A percentile compares a stretch with the other conserved stretches of the same genome.
Conservation (phyloP, 2,888 invertebrate species). For the Hypomecis atomaria region DNA sequence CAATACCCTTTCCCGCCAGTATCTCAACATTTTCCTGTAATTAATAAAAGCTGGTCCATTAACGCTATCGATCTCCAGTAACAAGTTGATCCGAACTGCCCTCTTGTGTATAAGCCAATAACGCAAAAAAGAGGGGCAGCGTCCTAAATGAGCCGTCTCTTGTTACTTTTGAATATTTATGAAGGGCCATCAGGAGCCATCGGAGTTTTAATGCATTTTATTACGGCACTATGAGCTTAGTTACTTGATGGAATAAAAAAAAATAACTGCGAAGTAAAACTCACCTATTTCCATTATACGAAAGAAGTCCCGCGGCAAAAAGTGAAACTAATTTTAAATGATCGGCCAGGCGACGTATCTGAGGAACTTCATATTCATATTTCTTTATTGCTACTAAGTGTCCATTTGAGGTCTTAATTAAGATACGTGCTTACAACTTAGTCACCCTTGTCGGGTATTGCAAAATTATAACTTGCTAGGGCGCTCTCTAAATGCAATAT, state of each 20-base stretch:
- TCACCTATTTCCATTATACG: too few species aligned
- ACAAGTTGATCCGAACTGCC: constrained; percentile 76
- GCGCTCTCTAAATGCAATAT: too few species aligned
- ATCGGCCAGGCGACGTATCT: too few species aligned
- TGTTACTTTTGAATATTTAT: constrained; percentile 82
- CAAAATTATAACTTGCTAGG: too few species aligned
- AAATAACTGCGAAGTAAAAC: background rate
- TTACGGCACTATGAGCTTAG: constrained; percentile 42
- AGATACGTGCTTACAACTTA: too few species aligned
- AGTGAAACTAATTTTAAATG: too few species aligned
- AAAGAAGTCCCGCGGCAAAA: too few species aligned
- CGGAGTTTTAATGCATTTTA: constrained; percentile 67
- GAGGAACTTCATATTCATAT: too few species aligned
- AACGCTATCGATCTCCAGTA: constrained; percentile 71
- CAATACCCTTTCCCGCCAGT: constrained; percentile 40
- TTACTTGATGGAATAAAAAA: constrained; percentile 8
- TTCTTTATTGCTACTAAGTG: too few species aligned
- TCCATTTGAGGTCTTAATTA: too few species aligned
- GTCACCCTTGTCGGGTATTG: too few species aligned
- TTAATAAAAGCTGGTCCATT: constrained; percentile 78
- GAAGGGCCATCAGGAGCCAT: constrained; percentile 59
- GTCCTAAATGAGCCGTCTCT: constrained; percentile 79
- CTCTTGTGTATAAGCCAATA: constrained; percentile 80
- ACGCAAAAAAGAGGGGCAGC: constrained; percentile 79
- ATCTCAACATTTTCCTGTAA: constrained; percentile 56